phyloP scores from a whole-genome alignment of 1,140 invertebrate species.

The Lamellibrachia luymesi region DNA sequence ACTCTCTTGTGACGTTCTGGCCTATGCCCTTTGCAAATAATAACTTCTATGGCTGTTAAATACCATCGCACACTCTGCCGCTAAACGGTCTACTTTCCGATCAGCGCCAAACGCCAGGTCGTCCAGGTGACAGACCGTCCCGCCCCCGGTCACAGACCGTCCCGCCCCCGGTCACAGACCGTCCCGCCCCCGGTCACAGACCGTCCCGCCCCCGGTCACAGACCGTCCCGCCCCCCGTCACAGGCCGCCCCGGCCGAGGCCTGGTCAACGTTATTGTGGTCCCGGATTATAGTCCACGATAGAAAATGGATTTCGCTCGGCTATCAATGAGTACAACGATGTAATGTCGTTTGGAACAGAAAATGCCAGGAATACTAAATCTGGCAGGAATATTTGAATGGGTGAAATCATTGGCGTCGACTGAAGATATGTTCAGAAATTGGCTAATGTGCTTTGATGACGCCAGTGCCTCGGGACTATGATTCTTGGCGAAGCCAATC shows the following conservation, averaged over 20 bases:
- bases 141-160: too few relatives aligned
- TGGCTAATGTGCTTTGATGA: background rate
- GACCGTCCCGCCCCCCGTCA: too few relatives aligned
- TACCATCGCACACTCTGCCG: background rate
- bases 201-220: too few relatives aligned
- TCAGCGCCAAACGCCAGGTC: background rate
- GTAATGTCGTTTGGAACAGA: background rate
- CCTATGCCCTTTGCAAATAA: background rate
- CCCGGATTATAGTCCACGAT: background rate
- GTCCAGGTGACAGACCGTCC: background rate
- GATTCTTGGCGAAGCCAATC: too few relatives aligned
- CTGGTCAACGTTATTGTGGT: background rate
- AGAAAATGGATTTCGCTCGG: background rate
- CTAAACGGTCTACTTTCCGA: background rate
- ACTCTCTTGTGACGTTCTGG: background rate
- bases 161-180: too few relatives aligned
- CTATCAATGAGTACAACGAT: background rate
- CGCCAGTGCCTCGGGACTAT: background rate
- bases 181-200: too few relatives aligned
- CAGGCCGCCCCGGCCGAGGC: too few relatives aligned
- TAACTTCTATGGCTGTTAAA: background rate
- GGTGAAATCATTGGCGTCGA: too few relatives aligned
- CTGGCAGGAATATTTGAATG: background rate
- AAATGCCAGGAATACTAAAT: background rate
- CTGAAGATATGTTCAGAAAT: background rate